These are phyloP conservation scores for Anastrepha obliqua DNA, from an alignment of 1,140 invertebrate species.

Conservation along the genomic window DNA sequence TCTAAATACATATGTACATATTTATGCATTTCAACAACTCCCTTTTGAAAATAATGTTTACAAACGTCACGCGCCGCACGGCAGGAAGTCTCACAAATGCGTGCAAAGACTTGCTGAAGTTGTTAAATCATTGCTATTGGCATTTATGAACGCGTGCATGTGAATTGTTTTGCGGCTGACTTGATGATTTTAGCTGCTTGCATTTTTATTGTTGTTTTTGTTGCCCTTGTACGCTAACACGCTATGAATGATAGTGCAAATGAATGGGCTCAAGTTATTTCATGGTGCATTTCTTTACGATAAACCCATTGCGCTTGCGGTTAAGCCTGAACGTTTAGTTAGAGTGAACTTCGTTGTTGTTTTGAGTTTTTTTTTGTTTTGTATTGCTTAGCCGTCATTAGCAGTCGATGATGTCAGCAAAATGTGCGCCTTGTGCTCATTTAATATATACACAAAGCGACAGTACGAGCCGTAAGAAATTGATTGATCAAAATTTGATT, in stretches of 20 bases:
- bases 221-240: neutral
- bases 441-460: neutral
- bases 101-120: conserved; percentile 28
- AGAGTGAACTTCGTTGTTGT: neutral
- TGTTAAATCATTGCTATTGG: conserved; percentile 30
- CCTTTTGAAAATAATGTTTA: neutral
- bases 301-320: neutral
- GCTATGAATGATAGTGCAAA: neutral
- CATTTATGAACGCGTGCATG: conserved; percentile 14
- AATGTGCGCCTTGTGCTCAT: neutral
- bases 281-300: conserved; percentile 10
- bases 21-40: neutral
- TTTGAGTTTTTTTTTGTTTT: neutral
- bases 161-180: neutral
- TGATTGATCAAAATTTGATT: neutral
- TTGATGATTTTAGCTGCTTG: neutral
- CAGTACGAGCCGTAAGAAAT: neutral
- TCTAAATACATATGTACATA: too few species aligned
- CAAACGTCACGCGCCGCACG: conserved; percentile 23
- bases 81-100: conserved; percentile 42
- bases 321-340: neutral
- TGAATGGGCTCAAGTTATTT: neutral
- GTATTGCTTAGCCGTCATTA: neutral
- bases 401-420: conserved; percentile 12
- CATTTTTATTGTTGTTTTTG: neutral